These are phyloP conservation scores for Enteromius fasciolatus DNA, from an alignment of 2,797 vertebrate genomes.

Conservation along the genomic window DNA sequence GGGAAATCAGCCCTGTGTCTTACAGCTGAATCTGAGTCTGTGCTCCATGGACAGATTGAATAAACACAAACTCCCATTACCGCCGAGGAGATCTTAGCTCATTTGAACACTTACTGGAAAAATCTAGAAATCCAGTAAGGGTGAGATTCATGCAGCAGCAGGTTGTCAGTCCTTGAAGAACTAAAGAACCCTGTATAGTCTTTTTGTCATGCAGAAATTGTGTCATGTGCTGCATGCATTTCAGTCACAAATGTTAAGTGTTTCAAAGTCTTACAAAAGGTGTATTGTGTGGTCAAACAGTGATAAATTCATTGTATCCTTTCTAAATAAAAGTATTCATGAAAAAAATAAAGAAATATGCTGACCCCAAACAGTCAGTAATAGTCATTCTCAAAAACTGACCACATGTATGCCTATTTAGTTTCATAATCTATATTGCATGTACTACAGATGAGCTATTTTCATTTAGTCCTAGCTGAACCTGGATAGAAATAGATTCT, in stretches of 20 bases:
- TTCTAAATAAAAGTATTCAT: not conserved
- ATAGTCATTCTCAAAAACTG: not conserved
- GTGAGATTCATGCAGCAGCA: slow-evolving; percentile 1
- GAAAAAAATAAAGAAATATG: not conserved
- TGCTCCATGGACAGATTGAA: slow-evolving; percentile 7
- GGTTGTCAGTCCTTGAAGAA: not conserved
- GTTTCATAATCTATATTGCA: not conserved
- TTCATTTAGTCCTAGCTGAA: not conserved
- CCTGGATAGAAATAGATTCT: not conserved
- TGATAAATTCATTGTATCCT: not conserved
- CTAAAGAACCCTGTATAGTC: not conserved
- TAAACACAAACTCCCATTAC: slow-evolving; percentile 19
- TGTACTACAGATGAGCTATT: not conserved
- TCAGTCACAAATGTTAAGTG: not conserved
- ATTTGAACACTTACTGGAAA: slow-evolving; percentile 26
- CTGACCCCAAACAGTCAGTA: not conserved
- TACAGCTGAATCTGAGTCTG: not conserved
- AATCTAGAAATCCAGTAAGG: slow-evolving; percentile 1
- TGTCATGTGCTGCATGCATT: not conserved
- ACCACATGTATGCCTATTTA: not conserved
- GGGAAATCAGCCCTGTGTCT: slow-evolving; percentile 33
- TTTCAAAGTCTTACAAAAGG: not conserved
- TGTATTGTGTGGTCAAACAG: not conserved
- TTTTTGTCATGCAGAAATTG: not conserved
- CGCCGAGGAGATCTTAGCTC: slow-evolving; percentile 2